These are phyloP conservation scores for Cataglyphis hispanica DNA, from an alignment of 1,140 invertebrate species.

Conservation along the genomic window DNA sequence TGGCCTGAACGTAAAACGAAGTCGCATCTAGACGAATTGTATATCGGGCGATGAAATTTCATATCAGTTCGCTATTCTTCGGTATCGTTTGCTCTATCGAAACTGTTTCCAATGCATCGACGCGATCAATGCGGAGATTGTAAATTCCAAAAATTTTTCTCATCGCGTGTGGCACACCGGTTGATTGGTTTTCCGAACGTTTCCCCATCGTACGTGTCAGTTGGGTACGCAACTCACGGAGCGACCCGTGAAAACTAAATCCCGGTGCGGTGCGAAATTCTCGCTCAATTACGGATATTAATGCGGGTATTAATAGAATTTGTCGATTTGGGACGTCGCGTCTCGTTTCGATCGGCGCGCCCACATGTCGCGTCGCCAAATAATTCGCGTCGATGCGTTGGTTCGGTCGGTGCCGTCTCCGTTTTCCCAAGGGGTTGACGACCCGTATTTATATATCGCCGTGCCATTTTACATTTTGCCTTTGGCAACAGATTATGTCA, in stretches of 20 bases:
- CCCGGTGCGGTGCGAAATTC: conserved; percentile 13
- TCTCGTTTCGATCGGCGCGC: conserved; percentile 36
- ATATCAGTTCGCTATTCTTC: background rate
- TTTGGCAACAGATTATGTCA: conserved; percentile 17
- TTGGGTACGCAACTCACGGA: background rate
- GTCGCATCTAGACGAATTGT: background rate
- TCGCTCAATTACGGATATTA: conserved; percentile 67
- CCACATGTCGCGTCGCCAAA: conserved; percentile 25
- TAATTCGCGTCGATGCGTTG: conserved; percentile 50
- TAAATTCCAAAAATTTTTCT: conserved; percentile 51
- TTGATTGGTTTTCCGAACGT: conserved; percentile 45
- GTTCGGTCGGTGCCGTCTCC: conserved; percentile 33
- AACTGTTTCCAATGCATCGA: conserved; percentile 29
- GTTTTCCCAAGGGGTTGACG: conserved; percentile 35
- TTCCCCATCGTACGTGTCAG: background rate
- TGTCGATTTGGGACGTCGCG: conserved; percentile 45
- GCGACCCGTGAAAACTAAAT: conserved; percentile 28
- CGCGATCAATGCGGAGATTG: conserved; percentile 16
- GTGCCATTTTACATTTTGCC: conserved; percentile 36
- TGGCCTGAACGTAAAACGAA: background rate
- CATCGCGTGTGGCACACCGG: conserved; percentile 10
- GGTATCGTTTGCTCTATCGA: conserved; percentile 3
- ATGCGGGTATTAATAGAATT: conserved; percentile 66
- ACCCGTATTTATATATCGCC: conserved; percentile 49
- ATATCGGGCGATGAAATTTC: conserved; percentile 2